Evolutionary conservation across 1,140 invertebrate genomes (phyloP).

Genomic region (Temnothorax curvispinosus): DNA sequence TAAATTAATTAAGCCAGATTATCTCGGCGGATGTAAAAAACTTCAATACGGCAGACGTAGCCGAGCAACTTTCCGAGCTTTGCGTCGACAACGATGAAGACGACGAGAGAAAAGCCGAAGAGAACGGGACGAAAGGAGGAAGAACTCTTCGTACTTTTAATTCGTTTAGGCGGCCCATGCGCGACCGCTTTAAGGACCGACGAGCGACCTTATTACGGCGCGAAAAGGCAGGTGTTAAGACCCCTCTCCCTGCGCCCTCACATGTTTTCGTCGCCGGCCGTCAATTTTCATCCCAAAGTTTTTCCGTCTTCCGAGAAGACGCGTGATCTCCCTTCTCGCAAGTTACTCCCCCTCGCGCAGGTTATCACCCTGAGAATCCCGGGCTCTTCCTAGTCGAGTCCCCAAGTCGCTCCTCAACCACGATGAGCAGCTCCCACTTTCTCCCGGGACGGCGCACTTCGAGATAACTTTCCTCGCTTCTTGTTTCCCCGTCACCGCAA

Average conservation of each 20-base stretch:
- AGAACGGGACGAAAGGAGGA: neutral
- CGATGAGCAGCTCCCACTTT: slow-evolving; percentile 61
- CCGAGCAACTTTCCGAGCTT: slow-evolving; percentile 49
- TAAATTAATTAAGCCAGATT: slow-evolving; percentile 78
- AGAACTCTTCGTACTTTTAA: slow-evolving; percentile 72
- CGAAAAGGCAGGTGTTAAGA: slow-evolving; percentile 69
- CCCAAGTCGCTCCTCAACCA: slow-evolving; percentile 27
- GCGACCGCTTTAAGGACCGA: slow-evolving; percentile 54
- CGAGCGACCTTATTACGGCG: slow-evolving; percentile 62
- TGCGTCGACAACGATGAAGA: slow-evolving; percentile 23
- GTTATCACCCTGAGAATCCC: neutral
- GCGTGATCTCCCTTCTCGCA: slow-evolving; percentile 33
- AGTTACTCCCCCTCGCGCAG: neutral
- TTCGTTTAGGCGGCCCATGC: slow-evolving; percentile 68
- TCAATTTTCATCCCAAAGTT: slow-evolving; percentile 78
- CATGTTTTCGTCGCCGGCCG: slow-evolving; percentile 67
- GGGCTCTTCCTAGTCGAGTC: slow-evolving; percentile 9
- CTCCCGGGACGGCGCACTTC: slow-evolving; percentile 60
- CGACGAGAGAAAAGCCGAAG: neutral
- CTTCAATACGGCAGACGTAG: slow-evolving; percentile 66
- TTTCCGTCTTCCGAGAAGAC: slow-evolving; percentile 44
- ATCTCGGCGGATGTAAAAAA: slow-evolving; percentile 67
- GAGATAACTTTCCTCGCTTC: slow-evolving; percentile 66
- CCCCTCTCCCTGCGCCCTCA: slow-evolving; percentile 56
- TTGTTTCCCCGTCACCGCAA: slow-evolving; percentile 33